phyloP scores from a whole-genome alignment of 2,113 vertebrate genomes.

The Cebidichthys violaceus region DNA sequence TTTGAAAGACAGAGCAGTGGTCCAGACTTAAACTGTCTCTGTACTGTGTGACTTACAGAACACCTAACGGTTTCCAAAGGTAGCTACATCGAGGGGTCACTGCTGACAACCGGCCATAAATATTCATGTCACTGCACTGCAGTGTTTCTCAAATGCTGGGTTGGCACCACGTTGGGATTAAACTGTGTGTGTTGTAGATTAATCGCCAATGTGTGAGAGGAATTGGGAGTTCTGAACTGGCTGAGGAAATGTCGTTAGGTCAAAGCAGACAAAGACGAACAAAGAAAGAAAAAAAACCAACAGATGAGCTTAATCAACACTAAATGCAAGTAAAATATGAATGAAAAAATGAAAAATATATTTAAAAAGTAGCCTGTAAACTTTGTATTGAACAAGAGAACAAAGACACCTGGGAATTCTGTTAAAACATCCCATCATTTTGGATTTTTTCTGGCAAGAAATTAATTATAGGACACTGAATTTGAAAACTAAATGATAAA shows the following conservation, averaged over 20 bases:
- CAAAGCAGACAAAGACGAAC: not conserved
- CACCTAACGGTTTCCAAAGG: not conserved
- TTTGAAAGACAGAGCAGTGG: not conserved
- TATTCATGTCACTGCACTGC: slow-evolving; percentile 3
- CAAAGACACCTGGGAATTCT: not conserved
- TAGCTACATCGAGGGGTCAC: not conserved
- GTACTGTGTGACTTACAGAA: not conserved
- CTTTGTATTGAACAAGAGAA: too few relatives aligned
- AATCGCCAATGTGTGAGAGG: not conserved
- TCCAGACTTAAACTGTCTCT: not conserved
- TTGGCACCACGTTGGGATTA: not conserved
- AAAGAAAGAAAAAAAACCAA: not conserved
- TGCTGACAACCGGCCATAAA: not conserved
- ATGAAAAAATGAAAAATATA: not conserved
- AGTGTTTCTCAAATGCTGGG: not conserved
- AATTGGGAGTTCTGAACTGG: not conserved
- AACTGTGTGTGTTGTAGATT: not conserved
- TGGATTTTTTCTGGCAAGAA: not conserved
- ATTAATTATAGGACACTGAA: not conserved
- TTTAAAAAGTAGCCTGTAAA: not conserved
- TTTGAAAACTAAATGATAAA: not conserved
- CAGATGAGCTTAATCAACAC: not conserved
- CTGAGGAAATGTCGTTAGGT: not conserved
- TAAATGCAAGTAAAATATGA: not conserved
- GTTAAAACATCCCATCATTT: not conserved